Evolutionary conservation across 2,888 invertebrate genomes (phyloP).

Genomic region (Limnephilus auricula): DNA sequence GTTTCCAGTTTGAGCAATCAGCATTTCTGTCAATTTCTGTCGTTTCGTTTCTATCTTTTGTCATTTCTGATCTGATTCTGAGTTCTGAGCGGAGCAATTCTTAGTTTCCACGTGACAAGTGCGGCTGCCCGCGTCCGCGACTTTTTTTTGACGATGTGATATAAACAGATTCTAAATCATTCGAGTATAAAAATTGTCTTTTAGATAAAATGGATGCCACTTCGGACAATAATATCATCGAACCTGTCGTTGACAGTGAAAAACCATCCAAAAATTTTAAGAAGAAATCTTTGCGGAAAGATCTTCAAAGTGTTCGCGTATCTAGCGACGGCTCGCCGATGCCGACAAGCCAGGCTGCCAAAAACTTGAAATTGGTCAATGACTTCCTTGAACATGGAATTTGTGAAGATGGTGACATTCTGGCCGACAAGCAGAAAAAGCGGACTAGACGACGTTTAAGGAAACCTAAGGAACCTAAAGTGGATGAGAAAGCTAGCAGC

Average conservation of each 20-base stretch:
- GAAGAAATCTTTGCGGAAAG: conserved; percentile 14
- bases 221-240: not conserved
- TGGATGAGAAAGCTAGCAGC: not conserved
- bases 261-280: not conserved
- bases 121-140: not conserved
- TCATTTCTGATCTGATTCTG: no score
- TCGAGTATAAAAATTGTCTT: not conserved
- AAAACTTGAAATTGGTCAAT: not conserved
- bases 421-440: not conserved
- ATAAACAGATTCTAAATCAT: not conserved
- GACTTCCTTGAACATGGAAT: conserved; percentile 7
- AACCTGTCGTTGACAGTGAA: not conserved
- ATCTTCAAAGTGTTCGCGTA: not conserved
- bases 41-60: no score
- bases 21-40: no score
- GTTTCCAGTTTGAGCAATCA: no score
- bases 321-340: not conserved
- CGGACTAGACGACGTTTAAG: not conserved
- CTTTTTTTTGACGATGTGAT: not conserved
- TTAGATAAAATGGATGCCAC: not conserved
- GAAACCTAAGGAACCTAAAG: not conserved
- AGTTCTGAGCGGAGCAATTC: no score
- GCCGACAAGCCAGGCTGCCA: not conserved
- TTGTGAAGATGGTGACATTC: not conserved
- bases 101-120: not conserved